These are phyloP conservation scores for Thecophora atra DNA, from an alignment of 2,888 invertebrate genomes.

Conservation along the genomic window DNA sequence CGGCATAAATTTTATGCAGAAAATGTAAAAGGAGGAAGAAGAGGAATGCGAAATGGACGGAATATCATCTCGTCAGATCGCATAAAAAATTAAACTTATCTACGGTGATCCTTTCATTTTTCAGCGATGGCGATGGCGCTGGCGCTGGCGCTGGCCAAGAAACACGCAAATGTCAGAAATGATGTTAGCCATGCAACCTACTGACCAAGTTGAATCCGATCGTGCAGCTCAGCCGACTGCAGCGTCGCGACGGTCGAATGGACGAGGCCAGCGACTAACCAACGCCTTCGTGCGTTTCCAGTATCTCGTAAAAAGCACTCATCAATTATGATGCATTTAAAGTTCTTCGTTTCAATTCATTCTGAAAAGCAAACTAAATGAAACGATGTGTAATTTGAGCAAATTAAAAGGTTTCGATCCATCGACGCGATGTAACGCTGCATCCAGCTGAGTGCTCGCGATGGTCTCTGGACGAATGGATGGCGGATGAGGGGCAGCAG, in stretches of 20 bases:
- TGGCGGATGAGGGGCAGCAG: neutral
- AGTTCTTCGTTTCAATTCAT: constrained; percentile 31
- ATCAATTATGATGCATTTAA: constrained; percentile 42
- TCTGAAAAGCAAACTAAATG: constrained; percentile 14
- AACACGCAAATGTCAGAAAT: constrained; percentile 14
- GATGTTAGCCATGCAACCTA: constrained; percentile 29
- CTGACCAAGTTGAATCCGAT: constrained; percentile 38
- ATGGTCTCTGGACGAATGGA: neutral
- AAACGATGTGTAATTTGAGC: constrained; percentile 40
- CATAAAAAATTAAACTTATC: constrained; percentile 38
- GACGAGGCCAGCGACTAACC: constrained; percentile 6
- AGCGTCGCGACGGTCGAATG: neutral
- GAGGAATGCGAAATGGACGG: neutral
- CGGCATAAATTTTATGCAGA: constrained; percentile 30
- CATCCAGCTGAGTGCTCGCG: neutral
- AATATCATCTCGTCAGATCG: constrained; percentile 30
- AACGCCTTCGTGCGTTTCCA: constrained; percentile 28
- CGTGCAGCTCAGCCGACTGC: neutral
- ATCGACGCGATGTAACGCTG: neutral
- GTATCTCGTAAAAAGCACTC: constrained; percentile 40
- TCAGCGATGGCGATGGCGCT: neutral
- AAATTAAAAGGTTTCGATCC: constrained; percentile 39
- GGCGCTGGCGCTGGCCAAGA: neutral
- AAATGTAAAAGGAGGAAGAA: neutral
- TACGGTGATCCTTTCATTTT: constrained; percentile 3